These are phyloP conservation scores for Pteruthius melanotis DNA, from an alignment of 2,113 vertebrate species.

Conservation along the genomic window DNA sequence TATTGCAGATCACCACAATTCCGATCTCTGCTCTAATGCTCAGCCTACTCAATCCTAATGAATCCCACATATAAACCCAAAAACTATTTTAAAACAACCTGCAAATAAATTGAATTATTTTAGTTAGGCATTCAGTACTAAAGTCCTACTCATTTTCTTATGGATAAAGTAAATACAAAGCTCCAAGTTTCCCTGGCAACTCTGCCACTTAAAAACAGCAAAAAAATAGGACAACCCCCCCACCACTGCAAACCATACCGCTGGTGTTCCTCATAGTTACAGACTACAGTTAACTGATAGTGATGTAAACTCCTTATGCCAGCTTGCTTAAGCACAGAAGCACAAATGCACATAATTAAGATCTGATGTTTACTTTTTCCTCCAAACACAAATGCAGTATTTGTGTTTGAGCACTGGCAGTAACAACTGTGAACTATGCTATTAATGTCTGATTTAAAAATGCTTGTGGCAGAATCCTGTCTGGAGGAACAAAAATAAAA, in stretches of 20 bases:
- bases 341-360: slow-evolving; percentile 73
- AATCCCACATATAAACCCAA: neutral
- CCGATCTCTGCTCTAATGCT: neutral
- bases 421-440: slow-evolving; percentile 71
- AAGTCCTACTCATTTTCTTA: neutral
- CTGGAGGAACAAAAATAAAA: slow-evolving; percentile 69
- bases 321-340: slow-evolving; percentile 66
- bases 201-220: neutral
- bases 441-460: slow-evolving; percentile 75
- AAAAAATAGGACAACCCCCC: neutral
- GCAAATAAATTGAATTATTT: neutral
- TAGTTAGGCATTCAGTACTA: neutral
- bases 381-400: slow-evolving; percentile 71
- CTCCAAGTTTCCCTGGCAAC: slow-evolving; percentile 39
- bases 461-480: slow-evolving; percentile 68
- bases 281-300: slow-evolving; percentile 64
- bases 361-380: slow-evolving; percentile 73
- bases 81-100: neutral
- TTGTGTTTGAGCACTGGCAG: slow-evolving; percentile 70
- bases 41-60: neutral
- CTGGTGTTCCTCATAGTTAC: slow-evolving; percentile 43
- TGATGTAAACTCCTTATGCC: slow-evolving; percentile 66
- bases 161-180: slow-evolving; percentile 12
- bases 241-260: neutral
- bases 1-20: neutral